phyloP scores from a whole-genome alignment of 2,797 vertebrate species.

The Anableps anableps region DNA sequence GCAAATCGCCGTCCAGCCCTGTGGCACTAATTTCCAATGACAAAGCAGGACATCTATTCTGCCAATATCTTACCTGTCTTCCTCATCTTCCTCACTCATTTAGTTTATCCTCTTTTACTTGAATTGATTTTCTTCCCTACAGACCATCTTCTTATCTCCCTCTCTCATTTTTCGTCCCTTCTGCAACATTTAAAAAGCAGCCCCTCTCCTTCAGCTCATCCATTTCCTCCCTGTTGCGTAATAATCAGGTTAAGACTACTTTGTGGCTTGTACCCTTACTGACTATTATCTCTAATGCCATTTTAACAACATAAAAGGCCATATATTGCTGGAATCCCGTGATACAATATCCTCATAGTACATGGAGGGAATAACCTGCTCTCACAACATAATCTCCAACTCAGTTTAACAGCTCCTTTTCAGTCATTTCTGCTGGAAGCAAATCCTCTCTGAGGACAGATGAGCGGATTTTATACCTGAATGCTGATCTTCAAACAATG shows the following conservation, averaged over 20 bases:
- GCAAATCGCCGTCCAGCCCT: constrained; percentile 57
- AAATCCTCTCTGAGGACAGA: background rate
- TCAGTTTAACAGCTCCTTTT: constrained; percentile 10
- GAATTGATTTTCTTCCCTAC: constrained; percentile 59
- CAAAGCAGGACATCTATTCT: constrained; percentile 59
- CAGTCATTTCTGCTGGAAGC: constrained; percentile 8
- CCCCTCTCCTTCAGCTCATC: constrained; percentile 52
- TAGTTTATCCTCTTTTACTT: constrained; percentile 49
- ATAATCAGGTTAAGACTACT: constrained; percentile 68
- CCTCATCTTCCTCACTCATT: constrained; percentile 53
- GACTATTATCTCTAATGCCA: constrained; percentile 65
- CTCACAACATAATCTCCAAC: constrained; percentile 18
- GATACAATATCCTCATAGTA: constrained; percentile 44
- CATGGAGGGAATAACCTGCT: constrained; percentile 31
- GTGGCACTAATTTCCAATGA: constrained; percentile 65
- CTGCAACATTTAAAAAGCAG: constrained; percentile 53
- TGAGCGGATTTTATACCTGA: background rate
- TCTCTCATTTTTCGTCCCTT: constrained; percentile 36
- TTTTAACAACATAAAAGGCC: constrained; percentile 62
- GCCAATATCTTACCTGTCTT: constrained; percentile 62
- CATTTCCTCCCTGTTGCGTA: constrained; percentile 61
- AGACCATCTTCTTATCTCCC: constrained; percentile 10
- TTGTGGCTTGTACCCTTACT: constrained; percentile 58
- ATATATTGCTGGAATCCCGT: constrained; percentile 43
- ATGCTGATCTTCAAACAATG: background rate